Conservation (phyloP, 2,113 vertebrate species). For the Phaethornis superciliosus region DNA sequence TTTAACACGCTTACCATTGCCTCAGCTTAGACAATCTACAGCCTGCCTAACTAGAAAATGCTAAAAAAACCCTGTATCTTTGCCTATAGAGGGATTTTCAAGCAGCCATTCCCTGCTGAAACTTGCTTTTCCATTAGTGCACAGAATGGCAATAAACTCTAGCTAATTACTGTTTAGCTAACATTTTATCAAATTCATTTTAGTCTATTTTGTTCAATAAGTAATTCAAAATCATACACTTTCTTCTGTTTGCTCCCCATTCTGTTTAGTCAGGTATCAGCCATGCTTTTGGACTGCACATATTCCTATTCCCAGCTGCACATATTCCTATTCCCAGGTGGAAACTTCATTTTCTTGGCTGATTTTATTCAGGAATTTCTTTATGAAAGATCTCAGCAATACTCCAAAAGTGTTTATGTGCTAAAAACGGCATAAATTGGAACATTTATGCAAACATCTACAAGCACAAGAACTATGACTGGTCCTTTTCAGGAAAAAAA, state of each 20-base stretch:
- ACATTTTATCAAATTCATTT: background rate
- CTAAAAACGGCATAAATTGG: background rate
- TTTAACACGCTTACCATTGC: slow-evolving; percentile 7
- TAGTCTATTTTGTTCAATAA: background rate
- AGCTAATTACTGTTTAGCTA: background rate
- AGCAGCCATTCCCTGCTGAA: slow-evolving; percentile 2
- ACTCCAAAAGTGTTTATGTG: background rate
- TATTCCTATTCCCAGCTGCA: background rate
- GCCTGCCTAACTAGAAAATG: background rate
- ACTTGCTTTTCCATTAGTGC: background rate
- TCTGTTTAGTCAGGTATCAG: background rate
- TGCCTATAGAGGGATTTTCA: slow-evolving; percentile 45
- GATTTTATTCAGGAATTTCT: background rate
- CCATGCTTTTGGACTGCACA: background rate
- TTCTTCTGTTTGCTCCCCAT: background rate
- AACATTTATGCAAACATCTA: background rate
- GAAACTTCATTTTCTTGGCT: background rate
- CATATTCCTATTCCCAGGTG: background rate
- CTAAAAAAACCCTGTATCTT: background rate
- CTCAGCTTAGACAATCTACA: slow-evolving; percentile 31
- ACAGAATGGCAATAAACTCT: background rate
- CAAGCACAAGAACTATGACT: background rate
- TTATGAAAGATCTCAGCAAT: background rate
- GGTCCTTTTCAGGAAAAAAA: background rate
- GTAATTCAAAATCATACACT: background rate